Evolutionary conservation across 2,888 invertebrate species (phyloP).

Genomic region (Alsophila aescularia): DNA sequence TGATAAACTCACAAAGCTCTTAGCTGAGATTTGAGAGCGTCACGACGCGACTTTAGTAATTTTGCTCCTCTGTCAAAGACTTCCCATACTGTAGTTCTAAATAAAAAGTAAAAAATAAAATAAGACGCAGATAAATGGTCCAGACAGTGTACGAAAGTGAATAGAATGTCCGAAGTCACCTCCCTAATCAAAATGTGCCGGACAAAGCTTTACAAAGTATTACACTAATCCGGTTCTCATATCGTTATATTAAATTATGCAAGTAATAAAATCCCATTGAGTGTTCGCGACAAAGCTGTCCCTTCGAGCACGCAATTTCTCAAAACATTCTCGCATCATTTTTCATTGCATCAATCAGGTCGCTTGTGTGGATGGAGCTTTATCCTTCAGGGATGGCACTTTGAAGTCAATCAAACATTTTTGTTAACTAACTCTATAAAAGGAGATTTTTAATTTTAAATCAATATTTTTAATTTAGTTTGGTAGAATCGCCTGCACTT

Average conservation of each 20-base stretch:
- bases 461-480: no score
- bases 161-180: slow-evolving; percentile 55
- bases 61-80: not conserved
- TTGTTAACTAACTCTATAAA: no score
- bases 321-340: slow-evolving; percentile 83
- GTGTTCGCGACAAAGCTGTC: slow-evolving; percentile 62
- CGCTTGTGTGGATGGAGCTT: slow-evolving; percentile 58
- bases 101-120: slow-evolving; percentile 45
- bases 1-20: no score
- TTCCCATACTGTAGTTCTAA: not conserved
- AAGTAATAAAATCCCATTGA: slow-evolving; percentile 78
- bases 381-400: slow-evolving; percentile 62
- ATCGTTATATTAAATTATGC: slow-evolving; percentile 74
- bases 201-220: slow-evolving; percentile 62
- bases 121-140: slow-evolving; percentile 75
- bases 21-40: no score
- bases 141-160: slow-evolving; percentile 45
- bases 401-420: no score
- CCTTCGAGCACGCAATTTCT: slow-evolving; percentile 74
- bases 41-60: no score
- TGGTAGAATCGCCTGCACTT: no score
- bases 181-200: slow-evolving; percentile 66
- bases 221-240: slow-evolving; percentile 63
- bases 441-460: no score
- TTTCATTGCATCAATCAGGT: slow-evolving; percentile 83